Percentiles rank a stretch among this genome's conserved stretches.
phyloP scores from a whole-genome alignment of 2,888 invertebrate genomes.

The Idaea dimidiata region DNA sequence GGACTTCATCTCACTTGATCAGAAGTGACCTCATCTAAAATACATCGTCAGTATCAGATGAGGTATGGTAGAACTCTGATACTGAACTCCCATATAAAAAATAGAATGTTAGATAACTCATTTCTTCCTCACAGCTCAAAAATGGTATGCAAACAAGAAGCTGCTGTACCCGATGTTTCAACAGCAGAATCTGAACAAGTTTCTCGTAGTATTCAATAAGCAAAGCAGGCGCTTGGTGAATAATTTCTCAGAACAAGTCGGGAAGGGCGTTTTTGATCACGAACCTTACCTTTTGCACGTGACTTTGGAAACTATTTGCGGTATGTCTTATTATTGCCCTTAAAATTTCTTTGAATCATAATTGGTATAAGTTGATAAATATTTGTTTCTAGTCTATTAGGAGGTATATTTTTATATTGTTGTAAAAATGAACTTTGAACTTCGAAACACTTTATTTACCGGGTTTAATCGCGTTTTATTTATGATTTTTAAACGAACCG shows the following conservation, averaged over 20 bases:
- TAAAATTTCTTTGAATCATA: no score
- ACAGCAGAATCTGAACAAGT: slow-evolving; percentile 1
- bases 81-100: background rate
- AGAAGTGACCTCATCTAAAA: no score
- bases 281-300: background rate
- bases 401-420: no score
- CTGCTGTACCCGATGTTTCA: background rate
- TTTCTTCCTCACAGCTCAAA: background rate
- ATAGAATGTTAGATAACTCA: background rate
- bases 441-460: no score
- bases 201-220: background rate
- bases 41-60: background rate
- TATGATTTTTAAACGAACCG: no score
- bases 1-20: no score
- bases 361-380: no score
- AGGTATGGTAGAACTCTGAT: background rate
- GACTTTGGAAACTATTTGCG: background rate
- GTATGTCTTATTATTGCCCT: background rate
- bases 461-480: no score
- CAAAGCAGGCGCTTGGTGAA: background rate
- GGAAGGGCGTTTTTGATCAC: background rate
- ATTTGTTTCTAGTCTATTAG: no score
- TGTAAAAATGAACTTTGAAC: no score
- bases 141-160: background rate
- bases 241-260: background rate